These are phyloP conservation scores for Scolopax rusticola DNA, from an alignment of 2,797 vertebrate species.

Conservation along the genomic window DNA sequence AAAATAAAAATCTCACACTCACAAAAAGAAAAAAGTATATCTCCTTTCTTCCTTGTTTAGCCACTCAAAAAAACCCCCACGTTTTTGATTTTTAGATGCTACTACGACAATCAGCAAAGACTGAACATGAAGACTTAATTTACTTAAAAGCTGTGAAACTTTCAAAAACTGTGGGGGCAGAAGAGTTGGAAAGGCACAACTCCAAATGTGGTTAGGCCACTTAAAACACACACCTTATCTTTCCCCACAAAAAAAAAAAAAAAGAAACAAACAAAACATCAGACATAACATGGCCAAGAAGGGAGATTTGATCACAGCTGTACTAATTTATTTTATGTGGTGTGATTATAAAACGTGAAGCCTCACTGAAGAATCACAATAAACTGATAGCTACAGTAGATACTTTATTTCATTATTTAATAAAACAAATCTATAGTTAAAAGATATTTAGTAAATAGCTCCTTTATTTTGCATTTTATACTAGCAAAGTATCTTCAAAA, in stretches of 20 bases:
- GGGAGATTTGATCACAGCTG: conserved; percentile 7
- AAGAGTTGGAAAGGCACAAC: not conserved
- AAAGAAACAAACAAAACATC: not conserved
- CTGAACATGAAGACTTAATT: not conserved
- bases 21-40: not conserved
- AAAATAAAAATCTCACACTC: not conserved
- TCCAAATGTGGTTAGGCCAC: conserved; percentile 53
- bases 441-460: not conserved
- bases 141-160: not conserved
- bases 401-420: not conserved
- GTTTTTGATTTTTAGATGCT: not conserved
- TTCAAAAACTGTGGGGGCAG: conserved; percentile 5
- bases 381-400: not conserved
- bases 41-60: not conserved
- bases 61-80: not conserved
- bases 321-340: not conserved
- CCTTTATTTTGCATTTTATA: not conserved
- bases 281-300: not conserved
- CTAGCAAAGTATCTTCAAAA: not conserved
- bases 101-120: not conserved
- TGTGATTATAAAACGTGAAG: not conserved
- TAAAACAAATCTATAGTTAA: not conserved
- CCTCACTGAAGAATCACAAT: not conserved
- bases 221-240: conserved; percentile 35
- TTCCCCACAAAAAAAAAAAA: not conserved